A percentile compares a stretch with the other conserved stretches of the same genome.
phyloP scores from a whole-genome alignment of 2,113 vertebrate species.

The Gyps fulvus region DNA sequence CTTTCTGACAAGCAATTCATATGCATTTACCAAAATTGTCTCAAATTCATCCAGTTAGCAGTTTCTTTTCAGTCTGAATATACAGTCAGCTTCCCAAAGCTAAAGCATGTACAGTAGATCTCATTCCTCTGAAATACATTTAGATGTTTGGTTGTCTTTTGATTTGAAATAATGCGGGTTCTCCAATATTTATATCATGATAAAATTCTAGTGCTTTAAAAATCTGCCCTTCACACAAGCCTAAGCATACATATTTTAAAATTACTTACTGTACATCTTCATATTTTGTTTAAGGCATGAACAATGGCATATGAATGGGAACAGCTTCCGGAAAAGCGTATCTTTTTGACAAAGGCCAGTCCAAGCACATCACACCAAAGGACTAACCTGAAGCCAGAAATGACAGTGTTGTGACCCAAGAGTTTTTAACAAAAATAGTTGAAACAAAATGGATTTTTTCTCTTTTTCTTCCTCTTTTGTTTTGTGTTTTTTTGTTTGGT shows the following conservation, averaged over 20 bases:
- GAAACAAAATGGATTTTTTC: constrained; percentile 9
- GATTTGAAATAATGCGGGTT: constrained; percentile 20
- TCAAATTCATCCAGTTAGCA: constrained; percentile 1
- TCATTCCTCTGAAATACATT: not conserved
- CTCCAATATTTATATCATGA: constrained; percentile 55
- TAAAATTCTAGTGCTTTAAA: constrained; percentile 76
- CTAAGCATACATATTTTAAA: constrained; percentile 73
- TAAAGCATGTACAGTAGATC: constrained; percentile 41
- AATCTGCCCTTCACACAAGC: constrained; percentile 66
- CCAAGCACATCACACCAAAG: constrained; percentile 58
- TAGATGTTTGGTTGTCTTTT: not conserved
- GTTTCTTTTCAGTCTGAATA: constrained; percentile 12
- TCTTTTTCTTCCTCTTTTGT: not conserved
- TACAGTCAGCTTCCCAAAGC: constrained; percentile 19
- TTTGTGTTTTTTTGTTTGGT: not conserved
- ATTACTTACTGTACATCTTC: constrained; percentile 75
- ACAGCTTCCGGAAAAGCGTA: constrained; percentile 67
- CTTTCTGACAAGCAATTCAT: not conserved
- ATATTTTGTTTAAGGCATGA: constrained; percentile 81
- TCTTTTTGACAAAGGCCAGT: constrained; percentile 60
- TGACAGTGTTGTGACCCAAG: constrained; percentile 10
- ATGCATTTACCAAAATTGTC: not conserved
- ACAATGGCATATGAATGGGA: constrained; percentile 72
- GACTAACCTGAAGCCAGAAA: constrained; percentile 64
- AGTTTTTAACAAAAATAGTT: constrained; percentile 51